These are phyloP conservation scores for Bungarus multicinctus DNA, from an alignment of 2,113 vertebrate species.

Conservation along the genomic window DNA sequence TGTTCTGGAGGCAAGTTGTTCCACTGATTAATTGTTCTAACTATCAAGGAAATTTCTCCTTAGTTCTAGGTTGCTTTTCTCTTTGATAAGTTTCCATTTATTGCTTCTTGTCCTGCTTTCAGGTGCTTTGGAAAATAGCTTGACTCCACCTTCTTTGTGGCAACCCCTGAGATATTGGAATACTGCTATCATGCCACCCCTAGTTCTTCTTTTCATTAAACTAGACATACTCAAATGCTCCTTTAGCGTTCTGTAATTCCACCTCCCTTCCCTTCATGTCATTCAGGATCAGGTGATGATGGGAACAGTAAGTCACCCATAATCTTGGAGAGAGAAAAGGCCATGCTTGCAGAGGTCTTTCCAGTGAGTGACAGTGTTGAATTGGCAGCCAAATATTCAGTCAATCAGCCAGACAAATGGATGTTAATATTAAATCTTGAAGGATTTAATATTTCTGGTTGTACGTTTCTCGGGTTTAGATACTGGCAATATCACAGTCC, in stretches of 20 bases:
- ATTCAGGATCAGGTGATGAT: background rate
- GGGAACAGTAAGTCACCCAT: background rate
- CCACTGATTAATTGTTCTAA: no score
- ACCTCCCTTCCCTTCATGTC: background rate
- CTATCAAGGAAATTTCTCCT: no score
- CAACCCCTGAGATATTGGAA: no score
- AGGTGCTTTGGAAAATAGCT: no score
- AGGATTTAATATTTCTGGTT: background rate
- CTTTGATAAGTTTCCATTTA: no score
- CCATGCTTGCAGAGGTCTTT: background rate
- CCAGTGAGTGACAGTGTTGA: background rate
- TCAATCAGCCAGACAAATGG: background rate
- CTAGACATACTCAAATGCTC: background rate
- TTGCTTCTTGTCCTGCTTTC: no score
- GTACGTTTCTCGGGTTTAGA: background rate
- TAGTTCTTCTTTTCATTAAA: no score
- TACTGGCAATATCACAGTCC: background rate
- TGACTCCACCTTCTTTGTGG: no score
- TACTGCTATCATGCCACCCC: no score
- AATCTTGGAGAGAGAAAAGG: background rate
- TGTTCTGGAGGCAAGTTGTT: no score
- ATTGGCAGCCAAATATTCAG: background rate
- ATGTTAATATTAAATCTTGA: background rate
- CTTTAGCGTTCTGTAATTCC: background rate
- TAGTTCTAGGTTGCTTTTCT: no score